These are phyloP conservation scores for Hylia prasina DNA, from an alignment of 2,113 vertebrate genomes.

Conservation along the genomic window DNA sequence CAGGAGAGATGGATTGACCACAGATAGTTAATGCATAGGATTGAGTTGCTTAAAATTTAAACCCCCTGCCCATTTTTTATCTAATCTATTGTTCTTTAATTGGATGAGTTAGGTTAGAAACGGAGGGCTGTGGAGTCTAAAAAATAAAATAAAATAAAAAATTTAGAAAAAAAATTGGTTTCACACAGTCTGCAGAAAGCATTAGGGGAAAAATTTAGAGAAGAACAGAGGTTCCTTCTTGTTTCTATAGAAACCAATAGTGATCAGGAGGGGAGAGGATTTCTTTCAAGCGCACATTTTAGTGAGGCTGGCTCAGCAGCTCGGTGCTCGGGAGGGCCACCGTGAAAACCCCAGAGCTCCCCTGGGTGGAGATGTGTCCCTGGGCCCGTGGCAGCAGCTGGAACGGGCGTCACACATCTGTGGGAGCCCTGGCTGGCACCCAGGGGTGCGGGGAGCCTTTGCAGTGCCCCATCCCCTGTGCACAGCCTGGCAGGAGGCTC, in stretches of 20 bases:
- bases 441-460: neutral
- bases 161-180: neutral
- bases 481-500: neutral
- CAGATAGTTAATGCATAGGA: neutral
- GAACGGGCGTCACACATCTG: neutral
- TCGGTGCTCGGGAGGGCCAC: neutral
- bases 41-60: slow-evolving; percentile 44
- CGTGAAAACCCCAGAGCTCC: neutral
- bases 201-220: slow-evolving; percentile 67
- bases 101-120: slow-evolving; percentile 55
- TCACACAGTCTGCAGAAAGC: slow-evolving; percentile 60
- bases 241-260: slow-evolving; percentile 81
- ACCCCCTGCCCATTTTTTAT: neutral
- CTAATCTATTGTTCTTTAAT: slow-evolving; percentile 60
- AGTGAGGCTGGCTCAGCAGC: slow-evolving; percentile 49
- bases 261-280: slow-evolving; percentile 65
- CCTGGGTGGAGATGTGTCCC: neutral
- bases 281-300: slow-evolving; percentile 69
- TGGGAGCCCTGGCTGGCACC: neutral
- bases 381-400: neutral
- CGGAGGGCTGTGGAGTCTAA: slow-evolving; percentile 15
- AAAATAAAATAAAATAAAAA: neutral
- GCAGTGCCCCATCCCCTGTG: neutral
- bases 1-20: slow-evolving; percentile 34
- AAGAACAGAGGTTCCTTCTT: slow-evolving; percentile 73